Evolutionary conservation across 1,140 invertebrate species (phyloP), one percentile per base, ranked within the genome.

Genomic region (Cydia pomonella): DNA sequence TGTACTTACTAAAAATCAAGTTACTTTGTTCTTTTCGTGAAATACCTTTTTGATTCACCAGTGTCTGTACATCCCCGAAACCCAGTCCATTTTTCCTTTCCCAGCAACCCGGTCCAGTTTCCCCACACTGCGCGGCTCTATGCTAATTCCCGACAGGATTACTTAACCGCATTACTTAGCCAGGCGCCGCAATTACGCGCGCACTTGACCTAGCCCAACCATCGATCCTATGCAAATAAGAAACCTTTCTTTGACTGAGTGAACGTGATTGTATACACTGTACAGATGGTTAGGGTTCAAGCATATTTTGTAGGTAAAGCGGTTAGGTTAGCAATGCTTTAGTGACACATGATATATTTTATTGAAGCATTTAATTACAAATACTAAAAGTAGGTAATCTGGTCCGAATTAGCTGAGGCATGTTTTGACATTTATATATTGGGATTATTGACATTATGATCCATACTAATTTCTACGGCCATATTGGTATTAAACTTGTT

Each of bases 201-300:
- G 89, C 88, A 88, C 89, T 91, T 91, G 89, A 90, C 89, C 88
- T 87, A 87, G 80, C 82, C 76, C 78, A 86, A 84, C 78, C 44
- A 85, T 86, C 90, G 85, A 85, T 86, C 75, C 84, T 91, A 91
- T 91, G 89, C 87, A 87, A 91, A 91, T 91, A 88, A 83, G 69
- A 72, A 72, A 38, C 69, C 23, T 72, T 72, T 41, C 69, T 72
- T 72, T 38, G 69, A n/a, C 66, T 50, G 25, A 27, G 64, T 33
- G 63, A 21, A 64, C 63, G 27, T 64, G 63, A 64, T 64, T 64
- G 63, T 33, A 16, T n/a, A 21, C 53, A 23, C 10, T 59, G 4
- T 53, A 18, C 16, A 16, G 44, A 10, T 44, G 13, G 13, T 44
- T 16, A 44, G 13, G 41, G 13, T 44, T 44, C 3, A 2, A 44